Base-by-base conservation (phyloP, 2,797 vertebrate genomes). In the Epinephelus awoara region DNA sequence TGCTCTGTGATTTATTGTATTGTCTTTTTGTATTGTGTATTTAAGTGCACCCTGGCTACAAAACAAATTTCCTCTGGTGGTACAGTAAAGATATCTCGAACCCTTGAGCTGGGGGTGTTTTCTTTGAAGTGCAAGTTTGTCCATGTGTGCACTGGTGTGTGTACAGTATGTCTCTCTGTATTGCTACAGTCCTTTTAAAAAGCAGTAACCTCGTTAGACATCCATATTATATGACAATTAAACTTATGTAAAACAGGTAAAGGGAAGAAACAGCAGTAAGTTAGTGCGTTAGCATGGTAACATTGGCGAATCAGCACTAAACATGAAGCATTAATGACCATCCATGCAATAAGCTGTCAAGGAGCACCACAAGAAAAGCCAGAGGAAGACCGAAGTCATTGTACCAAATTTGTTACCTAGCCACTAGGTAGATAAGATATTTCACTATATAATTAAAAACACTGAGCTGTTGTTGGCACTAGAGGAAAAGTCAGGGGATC, bases 61-160 rank as follows among this genome's bases (percentile, higher is more conserved):
- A 42, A 42, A 42, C 11, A 42, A 42, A 10, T 42, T 42, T 10
- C 40, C 40, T 12, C 40, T 11, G 2, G 40, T 42, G 40, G 40
- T 10, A 42, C 11, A 42, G 11, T 42, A 42, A 42, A 42, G 40
- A 42, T 42, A 42, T 9, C 9, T 3, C 9, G 40, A 42, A 42
- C 11, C 11, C 40, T 42, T 11, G 40, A 42, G 40, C 40, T 42
- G 40, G 12, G 0, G 9, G 1, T 12, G 8, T 14, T 58, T 58
- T 21, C 15, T 68, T 58, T 7, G 46, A 57, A 57, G 21, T 3
- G 6, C 21, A 52, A 23, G 63, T 56, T 50, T 56, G n/a, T 55
- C 42, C 70, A 50, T 2, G 21, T 21, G n/a, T 40, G 34, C 50
- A 40, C 67, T 25, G 19, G 40, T 77, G 68, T 40, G 25, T 46